phyloP scores from a whole-genome alignment of 2,797 vertebrate species.

The Columba guinea region DNA sequence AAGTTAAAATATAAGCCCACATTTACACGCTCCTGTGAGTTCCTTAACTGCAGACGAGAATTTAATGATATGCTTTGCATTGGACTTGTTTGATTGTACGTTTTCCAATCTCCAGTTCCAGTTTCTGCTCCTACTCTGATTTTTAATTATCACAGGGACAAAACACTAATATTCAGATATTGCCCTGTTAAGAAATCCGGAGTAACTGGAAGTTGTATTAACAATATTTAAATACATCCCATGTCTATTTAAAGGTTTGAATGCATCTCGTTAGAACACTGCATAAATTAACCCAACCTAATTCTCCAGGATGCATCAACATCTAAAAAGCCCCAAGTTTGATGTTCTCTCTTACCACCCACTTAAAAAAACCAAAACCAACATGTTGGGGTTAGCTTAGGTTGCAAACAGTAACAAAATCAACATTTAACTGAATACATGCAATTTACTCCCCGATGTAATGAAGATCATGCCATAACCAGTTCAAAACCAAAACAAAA shows the following conservation, averaged over 20 bases:
- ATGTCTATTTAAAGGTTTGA: slow-evolving; percentile 51
- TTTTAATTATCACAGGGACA: not conserved
- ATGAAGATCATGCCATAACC: not conserved
- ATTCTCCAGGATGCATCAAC: slow-evolving; percentile 31
- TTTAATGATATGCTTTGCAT: not conserved
- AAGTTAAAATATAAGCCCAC: slow-evolving; percentile 2
- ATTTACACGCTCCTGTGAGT: not conserved
- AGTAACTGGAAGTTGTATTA: slow-evolving; percentile 26
- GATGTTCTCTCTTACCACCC: slow-evolving; percentile 17
- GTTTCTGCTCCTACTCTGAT: not conserved
- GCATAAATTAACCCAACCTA: slow-evolving; percentile 58
- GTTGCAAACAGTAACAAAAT: slow-evolving; percentile 13
- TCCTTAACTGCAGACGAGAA: not conserved
- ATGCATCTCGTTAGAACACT: slow-evolving; percentile 31
- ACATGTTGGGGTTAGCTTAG: slow-evolving; percentile 10
- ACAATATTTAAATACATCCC: slow-evolving; percentile 36
- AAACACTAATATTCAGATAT: not conserved
- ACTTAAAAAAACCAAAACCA: slow-evolving; percentile 9
- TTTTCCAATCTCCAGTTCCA: not conserved
- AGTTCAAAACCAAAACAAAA: not conserved
- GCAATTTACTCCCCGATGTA: not conserved
- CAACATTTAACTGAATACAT: not conserved
- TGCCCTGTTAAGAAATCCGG: slow-evolving; percentile 7
- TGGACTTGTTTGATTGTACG: not conserved
- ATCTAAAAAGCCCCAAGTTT: slow-evolving; percentile 47